Evolutionary conservation across 2,888 invertebrate genomes (phyloP), one percentile per base, ranked within the genome.

Genomic region (Cosmopolites sordidus): DNA sequence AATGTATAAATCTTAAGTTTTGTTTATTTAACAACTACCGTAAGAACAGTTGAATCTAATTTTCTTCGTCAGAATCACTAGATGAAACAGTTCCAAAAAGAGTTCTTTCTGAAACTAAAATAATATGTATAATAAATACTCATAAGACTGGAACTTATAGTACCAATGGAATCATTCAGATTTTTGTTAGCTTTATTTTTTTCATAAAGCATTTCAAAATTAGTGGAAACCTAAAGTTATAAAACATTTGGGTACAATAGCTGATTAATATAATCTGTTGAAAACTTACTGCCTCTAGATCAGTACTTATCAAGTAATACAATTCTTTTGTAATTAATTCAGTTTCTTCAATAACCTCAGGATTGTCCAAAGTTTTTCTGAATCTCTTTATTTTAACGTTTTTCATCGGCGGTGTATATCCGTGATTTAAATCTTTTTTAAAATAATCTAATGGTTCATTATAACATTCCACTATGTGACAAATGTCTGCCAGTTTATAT

Each of bases 401-500:
- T 68, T 87, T 87, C 69, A 88, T 68, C 1, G 87, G 84, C 6
- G 83, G 81, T 1, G 84, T 81, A 17, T 86, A 68, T 27, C 87
- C 87, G 71, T 87, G 86, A 22, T 38, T 30, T 16, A 48, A 51
- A 1, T 56, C 56, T 43, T 44, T 54, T 27, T 42, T 43, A 27
- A 48, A 42, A 16, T 45, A 47, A 14, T 60, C 53, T 6, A 39
- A 3, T 8, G 49, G 51, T 16, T 77, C 76, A 44, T 78, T 77
- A 61, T 77, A 76, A 63, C 83, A 82, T 22, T 81, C 71, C 62
- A 83, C 66, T 71, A 84, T 79, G 76, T 82, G 67, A 17, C 79
- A 80, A 48, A 87, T 76, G 69, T 87, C 84, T 0, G 84, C 84
- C 4, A 85, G 83, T 73, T 88, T 88, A 69, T 83, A 87, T 54